Evolutionary conservation across 2,888 invertebrate species (phyloP).

Genomic region (Latrodectus hesperus): DNA sequence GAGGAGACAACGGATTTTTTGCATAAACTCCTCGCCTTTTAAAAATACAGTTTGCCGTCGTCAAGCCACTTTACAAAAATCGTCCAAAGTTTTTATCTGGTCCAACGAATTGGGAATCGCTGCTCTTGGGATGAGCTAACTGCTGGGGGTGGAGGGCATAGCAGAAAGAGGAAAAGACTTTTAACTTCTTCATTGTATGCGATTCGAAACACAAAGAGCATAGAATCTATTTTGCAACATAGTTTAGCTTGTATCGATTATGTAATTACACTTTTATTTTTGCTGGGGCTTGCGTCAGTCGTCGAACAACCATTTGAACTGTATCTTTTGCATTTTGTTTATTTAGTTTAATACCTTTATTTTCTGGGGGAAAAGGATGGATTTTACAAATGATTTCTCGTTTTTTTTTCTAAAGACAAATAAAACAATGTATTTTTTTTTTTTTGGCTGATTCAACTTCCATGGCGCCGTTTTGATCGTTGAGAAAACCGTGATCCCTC

Average conservation of each 20-base stretch:
- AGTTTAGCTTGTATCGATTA: constrained; percentile 67
- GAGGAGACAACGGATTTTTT: constrained; percentile 15
- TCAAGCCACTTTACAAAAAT: constrained; percentile 48
- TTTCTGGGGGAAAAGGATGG: constrained; percentile 5
- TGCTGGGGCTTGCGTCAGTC: constrained; percentile 4
- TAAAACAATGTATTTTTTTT: background rate
- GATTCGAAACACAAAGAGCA: constrained; percentile 33
- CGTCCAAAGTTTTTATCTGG: constrained; percentile 62
- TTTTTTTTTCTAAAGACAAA: constrained; percentile 4
- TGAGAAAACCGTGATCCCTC: no score
- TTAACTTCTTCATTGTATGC: constrained; percentile 62
- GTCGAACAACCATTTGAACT: background rate
- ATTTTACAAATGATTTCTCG: constrained; percentile 60
- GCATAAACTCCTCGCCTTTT: constrained; percentile 48
- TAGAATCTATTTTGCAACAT: constrained; percentile 52
- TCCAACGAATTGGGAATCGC: constrained; percentile 63
- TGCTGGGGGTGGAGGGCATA: background rate
- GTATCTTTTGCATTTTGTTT: constrained; percentile 7
- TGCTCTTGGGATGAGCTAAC: constrained; percentile 28
- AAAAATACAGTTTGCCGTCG: constrained; percentile 35
- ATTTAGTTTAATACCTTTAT: constrained; percentile 49
- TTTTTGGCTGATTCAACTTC: background rate
- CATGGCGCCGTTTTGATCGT: no score
- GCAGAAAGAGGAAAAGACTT: constrained; percentile 31
- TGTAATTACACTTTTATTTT: constrained; percentile 68